Base-by-base conservation (phyloP, 2,113 vertebrate genomes). In the Chauna torquata region DNA sequence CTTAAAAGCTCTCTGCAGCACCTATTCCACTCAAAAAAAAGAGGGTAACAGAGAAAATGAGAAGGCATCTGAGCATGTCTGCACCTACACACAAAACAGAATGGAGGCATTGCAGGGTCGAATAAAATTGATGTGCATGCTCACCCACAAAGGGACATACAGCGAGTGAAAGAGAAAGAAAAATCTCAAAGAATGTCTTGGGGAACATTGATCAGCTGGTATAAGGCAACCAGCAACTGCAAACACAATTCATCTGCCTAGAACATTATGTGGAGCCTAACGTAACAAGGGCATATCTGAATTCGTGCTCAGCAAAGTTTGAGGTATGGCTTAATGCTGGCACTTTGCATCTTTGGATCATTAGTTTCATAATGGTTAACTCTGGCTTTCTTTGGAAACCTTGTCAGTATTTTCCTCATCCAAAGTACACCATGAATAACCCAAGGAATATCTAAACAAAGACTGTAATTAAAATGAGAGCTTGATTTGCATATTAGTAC, bases 311-410 rank as follows among this genome's bases (percentile, higher is more conserved):
- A 3, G 17, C 15, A 57, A 76, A 89, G 25, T 38, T 2, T 0
- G 49, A 88, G 40, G 9, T 58, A 28, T 24, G 27, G 44, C 61
- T 90, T 81, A 57, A 76, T 28, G 25, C 30, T 55, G 59, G 44
- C 16, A 64, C 9, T 88, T 83, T 19, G 40, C 84, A 79, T 61
- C 27, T 54, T 71, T 61, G 50, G 14, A 32, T 79, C 40, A 75
- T 76, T 86, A 86, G 20, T 40, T 94, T 86, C 69, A 72, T 55
- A 94, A 80, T 42, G 8, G 82, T 68, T 82, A 80, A 93, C 16
- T 55, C n/a, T 71, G 8, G 8, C 38, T 86, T 92, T 65, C 80
- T 61, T 45, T 38, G 28, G 62, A 81, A 91, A 69, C 11, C 16
- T 54, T 82, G 42, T 47, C 81, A 84, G 12, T 6, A 18, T 17